phyloP scores from a whole-genome alignment of 2,797 vertebrate genomes.

The Zalophus californianus region DNA sequence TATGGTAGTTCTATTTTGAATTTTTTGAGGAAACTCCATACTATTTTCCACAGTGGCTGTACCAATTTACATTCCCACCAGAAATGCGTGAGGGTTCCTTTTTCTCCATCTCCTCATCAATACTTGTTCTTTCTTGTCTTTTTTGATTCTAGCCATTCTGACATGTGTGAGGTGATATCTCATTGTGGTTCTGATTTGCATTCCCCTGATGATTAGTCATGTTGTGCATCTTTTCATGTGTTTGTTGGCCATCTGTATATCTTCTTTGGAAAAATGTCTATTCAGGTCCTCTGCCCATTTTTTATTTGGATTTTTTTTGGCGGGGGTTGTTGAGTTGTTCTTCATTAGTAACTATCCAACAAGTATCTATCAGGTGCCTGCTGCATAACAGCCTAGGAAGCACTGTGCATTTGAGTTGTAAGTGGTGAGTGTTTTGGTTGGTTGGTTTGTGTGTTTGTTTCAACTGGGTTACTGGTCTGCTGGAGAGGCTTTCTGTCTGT shows the following conservation, averaged over 20 bases:
- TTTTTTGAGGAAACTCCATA: neutral
- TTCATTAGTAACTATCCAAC: neutral
- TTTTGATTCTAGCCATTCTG: neutral
- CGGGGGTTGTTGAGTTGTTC: neutral
- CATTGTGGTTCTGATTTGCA: neutral
- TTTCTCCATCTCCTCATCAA: neutral
- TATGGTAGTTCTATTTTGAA: neutral
- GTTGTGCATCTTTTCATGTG: neutral
- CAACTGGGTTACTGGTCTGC: neutral
- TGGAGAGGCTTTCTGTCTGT: neutral
- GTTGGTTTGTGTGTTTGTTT: neutral
- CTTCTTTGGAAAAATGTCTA: neutral
- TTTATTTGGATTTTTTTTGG: neutral
- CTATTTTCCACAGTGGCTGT: neutral
- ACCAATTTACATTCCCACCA: neutral
- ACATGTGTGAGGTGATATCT: neutral
- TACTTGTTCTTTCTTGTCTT: neutral
- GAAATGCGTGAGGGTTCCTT: neutral
- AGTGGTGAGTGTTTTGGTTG: neutral
- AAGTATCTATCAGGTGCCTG: neutral
- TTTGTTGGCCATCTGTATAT: neutral
- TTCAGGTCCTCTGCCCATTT: neutral
- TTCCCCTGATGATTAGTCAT: neutral
- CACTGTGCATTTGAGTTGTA: neutral
- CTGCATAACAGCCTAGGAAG: neutral